phyloP scores from a whole-genome alignment of 2,113 vertebrate genomes.

The Struthidea cinerea region DNA sequence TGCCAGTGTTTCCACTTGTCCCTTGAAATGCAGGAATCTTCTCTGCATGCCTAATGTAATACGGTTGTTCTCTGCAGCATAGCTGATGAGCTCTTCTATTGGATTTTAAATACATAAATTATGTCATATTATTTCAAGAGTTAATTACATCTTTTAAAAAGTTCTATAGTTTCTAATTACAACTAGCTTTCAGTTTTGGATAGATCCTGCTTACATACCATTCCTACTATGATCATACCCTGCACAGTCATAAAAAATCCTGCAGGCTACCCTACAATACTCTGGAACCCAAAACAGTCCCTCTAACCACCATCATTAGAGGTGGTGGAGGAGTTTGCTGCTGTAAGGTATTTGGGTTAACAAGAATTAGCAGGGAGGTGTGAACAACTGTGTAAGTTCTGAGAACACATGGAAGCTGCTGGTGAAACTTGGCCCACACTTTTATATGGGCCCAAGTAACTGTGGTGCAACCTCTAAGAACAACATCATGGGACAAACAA shows the following conservation, averaged over 20 bases:
- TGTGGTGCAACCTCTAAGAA: not conserved
- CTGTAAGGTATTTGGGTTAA: not conserved
- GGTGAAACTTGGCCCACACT: not conserved
- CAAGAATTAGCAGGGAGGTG: not conserved
- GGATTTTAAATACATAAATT: not conserved
- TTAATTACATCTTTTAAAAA: not conserved
- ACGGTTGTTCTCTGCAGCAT: not conserved
- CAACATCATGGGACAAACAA: not conserved
- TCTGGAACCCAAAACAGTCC: not conserved
- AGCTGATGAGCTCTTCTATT: not conserved
- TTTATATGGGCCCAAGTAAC: not conserved
- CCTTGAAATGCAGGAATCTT: not conserved
- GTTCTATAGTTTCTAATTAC: not conserved
- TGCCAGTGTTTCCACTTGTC: conserved; percentile 1
- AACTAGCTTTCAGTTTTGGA: not conserved
- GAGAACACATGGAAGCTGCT: not conserved
- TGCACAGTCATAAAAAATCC: not conserved
- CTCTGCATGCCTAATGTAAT: not conserved
- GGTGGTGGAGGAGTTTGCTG: not conserved
- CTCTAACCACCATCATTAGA: not conserved
- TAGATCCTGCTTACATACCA: not conserved
- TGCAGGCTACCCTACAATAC: not conserved
- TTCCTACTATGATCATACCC: not conserved
- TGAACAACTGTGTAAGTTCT: not conserved
- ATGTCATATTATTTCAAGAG: not conserved